These are phyloP conservation scores for Gryon sp. DNA, from an alignment of 1,140 invertebrate genomes.

Conservation along the genomic window DNA sequence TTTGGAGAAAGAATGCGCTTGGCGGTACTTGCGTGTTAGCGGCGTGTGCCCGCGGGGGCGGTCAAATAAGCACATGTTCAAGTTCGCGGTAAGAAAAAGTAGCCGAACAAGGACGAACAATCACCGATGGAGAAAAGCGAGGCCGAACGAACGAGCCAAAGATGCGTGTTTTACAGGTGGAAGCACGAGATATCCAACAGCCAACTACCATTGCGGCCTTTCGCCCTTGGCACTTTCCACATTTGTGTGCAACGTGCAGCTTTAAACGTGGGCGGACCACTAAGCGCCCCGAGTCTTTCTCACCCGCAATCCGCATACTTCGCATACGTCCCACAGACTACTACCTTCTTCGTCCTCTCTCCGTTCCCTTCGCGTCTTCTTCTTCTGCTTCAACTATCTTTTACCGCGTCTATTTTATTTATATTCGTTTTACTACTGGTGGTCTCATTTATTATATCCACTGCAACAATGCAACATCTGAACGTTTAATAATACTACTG, in stretches of 20 bases:
- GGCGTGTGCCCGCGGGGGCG: slow-evolving; percentile 78
- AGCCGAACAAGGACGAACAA: slow-evolving; percentile 6
- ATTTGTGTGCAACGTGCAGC: slow-evolving; percentile 62
- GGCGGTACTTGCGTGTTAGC: slow-evolving; percentile 71
- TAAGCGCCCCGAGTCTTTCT: slow-evolving; percentile 72
- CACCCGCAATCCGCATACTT: slow-evolving; percentile 76
- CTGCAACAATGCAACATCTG: no score
- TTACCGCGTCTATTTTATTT: slow-evolving; percentile 13
- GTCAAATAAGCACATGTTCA: slow-evolving; percentile 34
- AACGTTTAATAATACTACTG: no score
- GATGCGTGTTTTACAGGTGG: slow-evolving; percentile 67
- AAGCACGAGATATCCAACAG: slow-evolving; percentile 37
- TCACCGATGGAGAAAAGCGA: slow-evolving; percentile 11
- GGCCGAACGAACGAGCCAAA: slow-evolving; percentile 35
- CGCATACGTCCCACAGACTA: slow-evolving; percentile 63
- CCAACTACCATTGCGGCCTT: slow-evolving; percentile 38
- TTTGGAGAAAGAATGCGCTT: slow-evolving; percentile 47
- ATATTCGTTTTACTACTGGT: slow-evolving; percentile 3
- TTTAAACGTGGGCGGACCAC: slow-evolving; percentile 75
- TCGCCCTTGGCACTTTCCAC: slow-evolving; percentile 52
- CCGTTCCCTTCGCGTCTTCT: background rate
- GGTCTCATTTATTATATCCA: slow-evolving; percentile 6
- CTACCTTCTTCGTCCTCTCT: slow-evolving; percentile 30
- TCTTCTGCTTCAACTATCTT: background rate
- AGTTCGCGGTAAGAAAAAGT: no score